Evolutionary conservation across 2,113 vertebrate genomes (phyloP), one percentile per base, ranked within the genome.

Genomic region (Lophura nycthemera): DNA sequence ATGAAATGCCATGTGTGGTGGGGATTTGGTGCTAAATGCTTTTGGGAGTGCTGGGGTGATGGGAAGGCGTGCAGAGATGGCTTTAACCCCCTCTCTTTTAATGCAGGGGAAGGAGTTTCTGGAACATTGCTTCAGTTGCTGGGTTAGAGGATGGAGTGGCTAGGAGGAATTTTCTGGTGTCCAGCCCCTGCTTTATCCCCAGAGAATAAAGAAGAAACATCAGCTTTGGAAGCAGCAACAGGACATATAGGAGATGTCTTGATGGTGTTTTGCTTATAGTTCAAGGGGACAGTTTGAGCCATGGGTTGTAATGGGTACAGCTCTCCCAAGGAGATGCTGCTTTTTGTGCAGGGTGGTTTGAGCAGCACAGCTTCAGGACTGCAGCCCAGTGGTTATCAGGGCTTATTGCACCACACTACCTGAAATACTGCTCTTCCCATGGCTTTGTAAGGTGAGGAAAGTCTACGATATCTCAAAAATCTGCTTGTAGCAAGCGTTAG

Each of bases 21-120:
- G 5, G 4, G 69, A 86, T 92, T 72, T 78, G 76, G 88, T 81
- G 83, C 90, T 91, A 72, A 96, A 95, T 90, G 94, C 52, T 88
- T 80, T 78, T 5, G 42, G 81, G 89, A 87, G 81, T 0, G 0
- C 84, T 13, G 42, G 85, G 65, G 72, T 73, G 88, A 94, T 0
- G 21, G 76, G 56, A 17, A 92, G 34, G n/a, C 83, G 0, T 70
- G 86, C 4, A 40, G 92, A 74, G 86, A 60, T 20, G 52, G 86
- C 72, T 91, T 91, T 95, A 92, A 45, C 40, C 57, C 66, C 83
- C 32, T 65, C 56, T n/a, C 48, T 73, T 91, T 95, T 76, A 69
- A 88, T 83, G 66, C 71, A 80, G 73, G 50, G 64, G 82, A 40
- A 82, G 89, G 88, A 94, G 56, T 56, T 48, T 22, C 48, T 56